A percentile compares a stretch with the other conserved stretches of the same genome.
phyloP scores from a whole-genome alignment of 2,113 vertebrate species.

The Montifringilla adamsi region DNA sequence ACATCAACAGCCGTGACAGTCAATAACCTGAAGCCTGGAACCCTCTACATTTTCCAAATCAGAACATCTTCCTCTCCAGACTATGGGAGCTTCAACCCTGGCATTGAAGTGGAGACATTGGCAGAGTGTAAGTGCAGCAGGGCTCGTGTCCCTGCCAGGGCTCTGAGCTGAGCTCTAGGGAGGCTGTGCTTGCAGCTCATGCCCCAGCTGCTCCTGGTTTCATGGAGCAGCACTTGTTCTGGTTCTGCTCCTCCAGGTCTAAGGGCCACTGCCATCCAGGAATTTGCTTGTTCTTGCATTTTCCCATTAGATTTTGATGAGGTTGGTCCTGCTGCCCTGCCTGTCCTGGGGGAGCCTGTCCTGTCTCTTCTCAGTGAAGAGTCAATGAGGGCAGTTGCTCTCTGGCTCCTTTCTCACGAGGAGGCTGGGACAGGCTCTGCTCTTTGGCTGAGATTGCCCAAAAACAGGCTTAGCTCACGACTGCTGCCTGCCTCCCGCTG shows the following conservation, averaged over 20 bases:
- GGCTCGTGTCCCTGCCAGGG: neutral
- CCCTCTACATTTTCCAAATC: conserved; percentile 92
- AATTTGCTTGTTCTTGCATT: neutral
- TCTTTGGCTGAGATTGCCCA: neutral
- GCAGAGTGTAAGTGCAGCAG: conserved; percentile 83
- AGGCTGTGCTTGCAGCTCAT: neutral
- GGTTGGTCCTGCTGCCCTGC: neutral
- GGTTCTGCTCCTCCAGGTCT: neutral
- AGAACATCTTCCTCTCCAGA: conserved; percentile 81
- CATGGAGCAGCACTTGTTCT: neutral
- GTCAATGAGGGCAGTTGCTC: neutral
- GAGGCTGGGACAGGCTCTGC: neutral
- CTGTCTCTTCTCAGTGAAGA: neutral
- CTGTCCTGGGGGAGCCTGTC: neutral
- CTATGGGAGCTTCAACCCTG: conserved; percentile 82
- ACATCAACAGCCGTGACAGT: conserved; percentile 84
- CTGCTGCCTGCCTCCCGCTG: neutral
- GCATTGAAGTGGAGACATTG: conserved; percentile 91
- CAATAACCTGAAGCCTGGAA: conserved; percentile 91
- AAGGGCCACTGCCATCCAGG: neutral
- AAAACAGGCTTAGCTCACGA: neutral
- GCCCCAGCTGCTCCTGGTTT: neutral
- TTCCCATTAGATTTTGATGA: neutral
- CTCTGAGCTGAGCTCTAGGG: neutral
- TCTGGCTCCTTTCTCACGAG: neutral